These are phyloP conservation scores for Diplodus puntazzo DNA, from an alignment of 2,797 vertebrate genomes.

Conservation along the genomic window DNA sequence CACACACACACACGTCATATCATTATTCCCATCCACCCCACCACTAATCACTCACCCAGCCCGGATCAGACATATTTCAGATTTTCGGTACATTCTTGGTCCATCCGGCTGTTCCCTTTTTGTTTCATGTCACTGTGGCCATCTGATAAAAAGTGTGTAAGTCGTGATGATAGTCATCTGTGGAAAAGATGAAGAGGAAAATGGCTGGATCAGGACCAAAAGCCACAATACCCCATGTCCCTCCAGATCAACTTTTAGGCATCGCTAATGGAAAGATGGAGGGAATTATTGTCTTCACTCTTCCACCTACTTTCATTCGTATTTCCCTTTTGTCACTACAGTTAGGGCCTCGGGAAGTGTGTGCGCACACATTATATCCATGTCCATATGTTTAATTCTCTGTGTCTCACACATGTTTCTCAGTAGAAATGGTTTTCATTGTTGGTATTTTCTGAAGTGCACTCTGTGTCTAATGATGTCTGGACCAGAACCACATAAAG, in stretches of 20 bases:
- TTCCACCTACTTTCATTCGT: slow-evolving; percentile 36
- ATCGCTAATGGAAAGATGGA: slow-evolving; percentile 28
- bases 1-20: slow-evolving; percentile 60
- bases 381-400: slow-evolving; percentile 10
- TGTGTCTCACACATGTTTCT: slow-evolving; percentile 47
- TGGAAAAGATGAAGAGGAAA: slow-evolving; percentile 57
- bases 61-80: slow-evolving; percentile 45
- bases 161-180: slow-evolving; percentile 41
- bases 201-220: slow-evolving; percentile 48
- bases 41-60: slow-evolving; percentile 42
- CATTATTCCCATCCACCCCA: slow-evolving; percentile 15
- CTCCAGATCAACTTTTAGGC: slow-evolving; percentile 31
- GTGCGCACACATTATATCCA: not conserved
- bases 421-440: slow-evolving; percentile 32
- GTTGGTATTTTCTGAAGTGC: slow-evolving; percentile 24
- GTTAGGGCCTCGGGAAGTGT: slow-evolving; percentile 3
- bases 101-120: slow-evolving; percentile 49
- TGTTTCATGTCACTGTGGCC: slow-evolving; percentile 53
- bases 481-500: slow-evolving; percentile 33
- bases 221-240: slow-evolving; percentile 51
- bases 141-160: slow-evolving; percentile 41
- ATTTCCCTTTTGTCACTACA: slow-evolving; percentile 32
- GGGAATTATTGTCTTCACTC: slow-evolving; percentile 5
- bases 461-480: slow-evolving; percentile 27
- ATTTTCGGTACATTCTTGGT: slow-evolving; percentile 37